A percentile compares a stretch with the other conserved stretches of the same genome.
These are phyloP conservation scores for Protobothrops mucrosquamatus DNA, from an alignment of 2,113 vertebrate genomes.

Conservation along the genomic window DNA sequence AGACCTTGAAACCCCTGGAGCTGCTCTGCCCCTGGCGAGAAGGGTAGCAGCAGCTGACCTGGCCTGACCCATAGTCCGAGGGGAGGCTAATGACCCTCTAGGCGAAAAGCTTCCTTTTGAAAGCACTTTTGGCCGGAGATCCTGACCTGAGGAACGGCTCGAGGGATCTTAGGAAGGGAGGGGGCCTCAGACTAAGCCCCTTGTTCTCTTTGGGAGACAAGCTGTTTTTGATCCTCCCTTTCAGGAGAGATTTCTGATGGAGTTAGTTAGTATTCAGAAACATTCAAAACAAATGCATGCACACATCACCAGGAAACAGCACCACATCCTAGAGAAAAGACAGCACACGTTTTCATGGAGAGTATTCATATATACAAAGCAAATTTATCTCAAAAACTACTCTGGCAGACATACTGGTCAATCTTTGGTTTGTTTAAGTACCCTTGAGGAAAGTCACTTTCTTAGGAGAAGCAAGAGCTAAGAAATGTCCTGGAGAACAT, in stretches of 20 bases:
- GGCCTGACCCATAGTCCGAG: not conserved
- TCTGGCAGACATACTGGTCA: not conserved
- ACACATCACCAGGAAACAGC: not conserved
- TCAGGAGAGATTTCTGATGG: not conserved
- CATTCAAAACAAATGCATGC: not conserved
- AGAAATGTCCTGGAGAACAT: not conserved
- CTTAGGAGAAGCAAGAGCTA: not conserved
- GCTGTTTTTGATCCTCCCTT: not conserved
- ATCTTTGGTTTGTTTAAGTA: not conserved
- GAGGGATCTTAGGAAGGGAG: not conserved
- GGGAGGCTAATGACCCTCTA: not conserved
- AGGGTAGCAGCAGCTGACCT: not conserved
- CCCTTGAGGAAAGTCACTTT: not conserved
- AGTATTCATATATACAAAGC: not conserved
- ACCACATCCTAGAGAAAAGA: not conserved
- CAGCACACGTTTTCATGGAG: slow-evolving; percentile 8
- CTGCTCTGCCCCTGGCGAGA: not conserved
- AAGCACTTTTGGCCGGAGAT: not conserved
- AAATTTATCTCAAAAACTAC: not conserved
- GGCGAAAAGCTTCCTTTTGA: not conserved
- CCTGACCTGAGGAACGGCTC: not conserved
- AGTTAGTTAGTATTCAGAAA: not conserved
- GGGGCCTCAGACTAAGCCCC: not conserved
- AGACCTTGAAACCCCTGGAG: not conserved
- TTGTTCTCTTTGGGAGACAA: not conserved